phyloP scores from a whole-genome alignment of 92 coral and sea anemone species.

The Phymanthus crucifer region DNA sequence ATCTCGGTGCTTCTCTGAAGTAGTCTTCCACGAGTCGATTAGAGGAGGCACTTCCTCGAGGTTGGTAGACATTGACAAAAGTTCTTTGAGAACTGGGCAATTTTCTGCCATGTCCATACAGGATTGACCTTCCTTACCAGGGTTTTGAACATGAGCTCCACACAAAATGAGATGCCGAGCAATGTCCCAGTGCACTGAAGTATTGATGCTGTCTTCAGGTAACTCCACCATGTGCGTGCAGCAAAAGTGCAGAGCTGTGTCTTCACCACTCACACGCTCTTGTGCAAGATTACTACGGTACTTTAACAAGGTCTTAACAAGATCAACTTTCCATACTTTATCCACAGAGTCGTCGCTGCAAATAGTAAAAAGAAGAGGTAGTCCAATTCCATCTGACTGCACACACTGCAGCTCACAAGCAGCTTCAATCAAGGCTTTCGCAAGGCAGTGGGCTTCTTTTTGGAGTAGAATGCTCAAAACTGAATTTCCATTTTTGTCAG shows the following conservation, averaged over 20 bases:
- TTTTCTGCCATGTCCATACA: constrained; percentile 18
- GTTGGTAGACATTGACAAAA: constrained; percentile 6
- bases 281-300: background rate
- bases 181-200: no score
- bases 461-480: no score
- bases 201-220: background rate
- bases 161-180: no score
- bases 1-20: background rate
- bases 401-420: no score
- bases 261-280: background rate
- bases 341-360: no score
- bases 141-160: no score
- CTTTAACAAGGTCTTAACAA: no score
- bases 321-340: no score
- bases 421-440: background rate
- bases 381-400: no score
- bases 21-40: background rate
- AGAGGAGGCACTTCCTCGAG: background rate
- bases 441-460: no score
- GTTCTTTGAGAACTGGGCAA: constrained; percentile 11
- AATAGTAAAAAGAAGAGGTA: background rate
- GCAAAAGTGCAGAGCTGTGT: background rate
- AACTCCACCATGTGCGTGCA: background rate
- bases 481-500: no score
- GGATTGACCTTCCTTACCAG: background rate